Evolutionary conservation across 2,888 invertebrate genomes (phyloP).

Genomic region (Eucriotettix oculatus): DNA sequence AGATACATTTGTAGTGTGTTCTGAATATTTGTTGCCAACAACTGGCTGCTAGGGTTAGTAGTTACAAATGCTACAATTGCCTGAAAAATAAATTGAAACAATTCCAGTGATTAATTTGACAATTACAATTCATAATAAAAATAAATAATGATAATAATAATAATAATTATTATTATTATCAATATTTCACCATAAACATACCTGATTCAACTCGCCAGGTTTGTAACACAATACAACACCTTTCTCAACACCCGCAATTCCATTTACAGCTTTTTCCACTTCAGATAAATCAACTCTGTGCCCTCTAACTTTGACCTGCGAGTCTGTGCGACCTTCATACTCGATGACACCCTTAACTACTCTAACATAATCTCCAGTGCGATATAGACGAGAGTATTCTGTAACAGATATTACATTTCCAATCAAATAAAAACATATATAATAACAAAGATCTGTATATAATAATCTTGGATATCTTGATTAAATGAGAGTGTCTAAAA

Average conservation of each 20-base stretch:
- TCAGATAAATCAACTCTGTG: conserved; percentile 73
- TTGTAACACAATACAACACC: conserved; percentile 65
- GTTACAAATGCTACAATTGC: conserved; percentile 51
- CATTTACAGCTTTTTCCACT: conserved; percentile 55
- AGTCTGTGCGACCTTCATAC: conserved; percentile 67
- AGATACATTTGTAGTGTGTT: conserved; percentile 41
- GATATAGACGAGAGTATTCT: conserved; percentile 58
- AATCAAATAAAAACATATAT: neutral
- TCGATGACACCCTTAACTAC: conserved; percentile 47
- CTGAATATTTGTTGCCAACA: conserved; percentile 44
- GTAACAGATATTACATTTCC: conserved; percentile 1
- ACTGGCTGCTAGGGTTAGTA: conserved; percentile 19
- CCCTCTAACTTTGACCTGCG: conserved; percentile 67
- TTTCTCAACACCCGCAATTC: conserved; percentile 50
- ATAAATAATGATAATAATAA: too few relatives aligned
- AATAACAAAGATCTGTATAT: too few relatives aligned
- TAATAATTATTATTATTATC: too few relatives aligned
- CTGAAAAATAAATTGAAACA: conserved; percentile 23
- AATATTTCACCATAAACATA: conserved; percentile 15
- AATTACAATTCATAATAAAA: neutral
- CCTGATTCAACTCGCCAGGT: conserved; percentile 41
- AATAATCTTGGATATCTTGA: too few relatives aligned
- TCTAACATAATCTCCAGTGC: conserved; percentile 71
- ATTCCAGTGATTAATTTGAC: neutral
- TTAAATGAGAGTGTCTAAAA: too few relatives aligned